Base-by-base conservation (phyloP, 2,888 invertebrate species). In the Willowsia nigromaculata region DNA sequence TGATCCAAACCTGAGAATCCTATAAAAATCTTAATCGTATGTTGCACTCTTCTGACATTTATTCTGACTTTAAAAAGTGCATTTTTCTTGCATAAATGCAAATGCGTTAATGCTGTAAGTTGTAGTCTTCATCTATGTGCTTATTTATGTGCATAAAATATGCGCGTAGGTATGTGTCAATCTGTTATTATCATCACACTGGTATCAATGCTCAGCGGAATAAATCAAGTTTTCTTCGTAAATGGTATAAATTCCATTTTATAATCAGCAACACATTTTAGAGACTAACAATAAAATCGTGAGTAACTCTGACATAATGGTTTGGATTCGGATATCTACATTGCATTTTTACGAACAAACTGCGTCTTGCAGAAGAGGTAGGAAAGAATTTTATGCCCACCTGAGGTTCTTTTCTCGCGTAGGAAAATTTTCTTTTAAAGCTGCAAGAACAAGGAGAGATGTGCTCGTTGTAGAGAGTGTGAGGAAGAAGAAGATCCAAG, bases 241-340 rank as follows among this genome's bases (percentile, higher is more conserved):
- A 76, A 65, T 85, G 27, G 50, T 40, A 76, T 85, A 47, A 86
- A 86, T 86, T 65, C 53, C 62, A 59, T 78, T 50, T 86, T 86
- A 78, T 53, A 85, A 85, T 76, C 86, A 86, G 25, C 86, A 86
- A 80, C 18, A 76, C 76, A 37, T 80, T 40, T 80, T 65, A 80
- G 33, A 30, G 74, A 56, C 47, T 33, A 53, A 86, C 86, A 86
- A 78, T 86, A 65, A 86, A 85, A 86, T 37, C 86, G 86, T 86
- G 86, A 86, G 78, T 50, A 50, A 22, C 33, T 65, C 68, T 86
- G 78, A 86, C 86, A 86, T 86, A 86, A 86, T 80, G 78, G 86
- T 65, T 22, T 71, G 50, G 25, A 53, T 71, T 76, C 30, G n/a
- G 76, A 76, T 76, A 76, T 71, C 25, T 71, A 43, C 3, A 65